These are phyloP conservation scores for Montipora efflorescens DNA, from an alignment of 64 coral and sea anemone genomes.

Conservation along the genomic window DNA sequence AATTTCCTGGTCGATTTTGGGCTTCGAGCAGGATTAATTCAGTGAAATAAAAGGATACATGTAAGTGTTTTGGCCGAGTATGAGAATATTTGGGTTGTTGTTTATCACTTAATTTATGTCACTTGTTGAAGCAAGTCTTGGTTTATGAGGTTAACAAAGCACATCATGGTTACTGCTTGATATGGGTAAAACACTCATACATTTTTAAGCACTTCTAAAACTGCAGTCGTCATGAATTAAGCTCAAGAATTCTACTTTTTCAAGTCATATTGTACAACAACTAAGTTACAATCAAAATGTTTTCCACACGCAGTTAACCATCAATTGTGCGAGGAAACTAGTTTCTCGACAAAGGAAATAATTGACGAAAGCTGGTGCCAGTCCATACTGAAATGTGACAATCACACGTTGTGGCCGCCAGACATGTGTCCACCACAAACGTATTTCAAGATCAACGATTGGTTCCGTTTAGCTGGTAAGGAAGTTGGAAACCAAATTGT, in stretches of 20 bases:
- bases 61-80: too few relatives aligned
- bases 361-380: background rate
- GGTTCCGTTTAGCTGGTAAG: background rate
- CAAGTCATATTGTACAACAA: background rate
- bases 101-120: background rate
- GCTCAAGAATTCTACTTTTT: background rate
- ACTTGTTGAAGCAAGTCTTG: background rate
- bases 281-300: background rate
- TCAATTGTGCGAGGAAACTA: background rate
- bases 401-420: background rate
- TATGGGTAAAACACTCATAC: background rate
- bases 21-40: background rate
- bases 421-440: conserved; percentile 30
- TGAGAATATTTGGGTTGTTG: background rate
- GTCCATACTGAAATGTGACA: conserved; percentile 5
- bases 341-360: background rate
- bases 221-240: background rate
- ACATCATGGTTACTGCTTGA: background rate
- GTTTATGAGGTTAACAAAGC: background rate
- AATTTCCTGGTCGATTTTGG: background rate
- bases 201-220: background rate
- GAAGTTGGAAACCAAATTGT: conserved; percentile 15
- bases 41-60: background rate
- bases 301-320: background rate
- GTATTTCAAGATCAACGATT: conserved; percentile 8